A percentile compares a stretch with the other conserved stretches of the same genome.
These are phyloP conservation scores for Muricea muricata DNA, from an alignment of 92 coral and sea anemone genomes.

Conservation along the genomic window DNA sequence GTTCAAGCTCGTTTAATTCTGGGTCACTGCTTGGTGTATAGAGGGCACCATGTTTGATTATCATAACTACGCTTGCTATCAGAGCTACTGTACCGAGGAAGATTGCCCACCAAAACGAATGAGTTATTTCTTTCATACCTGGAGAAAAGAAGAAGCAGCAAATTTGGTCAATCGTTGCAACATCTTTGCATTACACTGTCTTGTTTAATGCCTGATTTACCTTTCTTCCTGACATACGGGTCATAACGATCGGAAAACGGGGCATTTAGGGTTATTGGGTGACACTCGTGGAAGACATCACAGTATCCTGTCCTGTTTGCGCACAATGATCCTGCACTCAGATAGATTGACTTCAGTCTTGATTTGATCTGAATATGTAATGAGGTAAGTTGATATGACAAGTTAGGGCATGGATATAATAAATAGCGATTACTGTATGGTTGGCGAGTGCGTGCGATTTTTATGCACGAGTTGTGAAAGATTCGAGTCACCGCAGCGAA, in stretches of 20 bases:
- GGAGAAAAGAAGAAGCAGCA: too few relatives aligned
- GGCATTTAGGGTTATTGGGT: not conserved
- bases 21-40: constrained; percentile 18
- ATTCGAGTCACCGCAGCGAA: too few relatives aligned
- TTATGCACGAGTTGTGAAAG: too few relatives aligned
- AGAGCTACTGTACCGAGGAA: constrained; percentile 26
- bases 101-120: constrained; percentile 38
- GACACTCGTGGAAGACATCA: constrained; percentile 23
- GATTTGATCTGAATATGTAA: not conserved
- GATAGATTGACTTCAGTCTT: constrained; percentile 43
- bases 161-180: too few relatives aligned
- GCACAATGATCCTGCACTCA: constrained; percentile 58
- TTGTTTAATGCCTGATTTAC: too few relatives aligned
- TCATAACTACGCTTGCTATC: not conserved
- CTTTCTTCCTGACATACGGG: constrained; percentile 13
- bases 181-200: too few relatives aligned
- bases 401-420: too few relatives aligned
- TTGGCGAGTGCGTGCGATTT: too few relatives aligned
- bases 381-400: not conserved
- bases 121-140: constrained; percentile 34
- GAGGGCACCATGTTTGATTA: constrained; percentile 3
- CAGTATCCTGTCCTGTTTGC: constrained; percentile 11
- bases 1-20: not conserved
- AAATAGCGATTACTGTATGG: too few relatives aligned
- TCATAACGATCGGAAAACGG: constrained; percentile 8